These are phyloP conservation scores for Drosophila cognata DNA, from an alignment of 2,888 invertebrate species.

Conservation along the genomic window DNA sequence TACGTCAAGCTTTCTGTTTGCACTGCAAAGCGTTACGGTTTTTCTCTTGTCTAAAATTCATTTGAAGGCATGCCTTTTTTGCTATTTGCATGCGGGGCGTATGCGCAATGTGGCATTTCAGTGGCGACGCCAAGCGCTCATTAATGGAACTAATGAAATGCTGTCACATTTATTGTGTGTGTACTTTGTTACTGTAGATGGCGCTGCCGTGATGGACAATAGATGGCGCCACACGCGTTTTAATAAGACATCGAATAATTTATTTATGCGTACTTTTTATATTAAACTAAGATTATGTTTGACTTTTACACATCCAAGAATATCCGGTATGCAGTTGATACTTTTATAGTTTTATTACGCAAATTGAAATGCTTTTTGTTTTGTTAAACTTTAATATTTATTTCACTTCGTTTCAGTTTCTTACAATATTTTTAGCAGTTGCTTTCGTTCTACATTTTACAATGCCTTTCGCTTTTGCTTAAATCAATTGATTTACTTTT, in stretches of 20 bases:
- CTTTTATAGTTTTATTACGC: neutral
- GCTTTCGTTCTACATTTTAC: slow-evolving; percentile 56
- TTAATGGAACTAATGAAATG: neutral
- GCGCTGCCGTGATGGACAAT: neutral
- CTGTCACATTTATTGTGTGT: neutral
- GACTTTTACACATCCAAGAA: neutral
- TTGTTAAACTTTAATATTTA: slow-evolving; percentile 69
- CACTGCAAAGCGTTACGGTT: slow-evolving; percentile 13
- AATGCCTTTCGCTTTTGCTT: slow-evolving; percentile 48
- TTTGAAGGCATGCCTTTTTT: slow-evolving; percentile 1
- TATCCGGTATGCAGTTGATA: neutral
- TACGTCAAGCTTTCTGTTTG: slow-evolving; percentile 33
- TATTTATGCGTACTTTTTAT: neutral
- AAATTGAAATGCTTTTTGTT: neutral
- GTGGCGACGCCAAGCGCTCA: slow-evolving; percentile 8
- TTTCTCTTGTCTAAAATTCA: slow-evolving; percentile 25
- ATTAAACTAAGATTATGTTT: neutral
- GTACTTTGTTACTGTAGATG: slow-evolving; percentile 10
- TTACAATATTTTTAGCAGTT: slow-evolving; percentile 66
- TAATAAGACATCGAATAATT: neutral
- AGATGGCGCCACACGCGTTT: slow-evolving; percentile 8
- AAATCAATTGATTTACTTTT: slow-evolving; percentile 35
- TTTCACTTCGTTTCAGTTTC: slow-evolving; percentile 64
- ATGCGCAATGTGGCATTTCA: slow-evolving; percentile 21
- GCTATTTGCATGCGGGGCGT: slow-evolving; percentile 11